Evolutionary conservation across 2,888 invertebrate species (phyloP).

Genomic region (Exephanes ischioxanthus): DNA sequence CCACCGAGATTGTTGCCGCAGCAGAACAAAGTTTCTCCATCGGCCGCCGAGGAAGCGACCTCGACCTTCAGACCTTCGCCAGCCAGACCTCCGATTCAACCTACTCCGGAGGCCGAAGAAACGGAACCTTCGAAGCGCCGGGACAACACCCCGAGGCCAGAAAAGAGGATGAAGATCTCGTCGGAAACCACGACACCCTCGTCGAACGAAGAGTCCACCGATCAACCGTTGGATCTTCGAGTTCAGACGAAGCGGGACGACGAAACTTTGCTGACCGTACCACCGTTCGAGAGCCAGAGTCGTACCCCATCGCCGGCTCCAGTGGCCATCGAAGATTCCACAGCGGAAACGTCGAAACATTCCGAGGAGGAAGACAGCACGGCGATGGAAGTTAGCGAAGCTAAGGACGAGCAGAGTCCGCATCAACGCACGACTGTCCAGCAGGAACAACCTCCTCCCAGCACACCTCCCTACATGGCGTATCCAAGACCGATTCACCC

Average conservation of each 20-base stretch:
- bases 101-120: conserved; percentile 54
- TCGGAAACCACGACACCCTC: conserved; percentile 37
- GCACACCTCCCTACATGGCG: conserved; percentile 87
- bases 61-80: conserved; percentile 89
- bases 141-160: conserved; percentile 32
- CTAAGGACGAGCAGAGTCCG: conserved; percentile 66
- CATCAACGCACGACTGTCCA: conserved; percentile 68
- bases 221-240: conserved; percentile 81
- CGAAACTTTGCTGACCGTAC: not conserved
- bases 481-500: conserved; percentile 95
- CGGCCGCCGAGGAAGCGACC: conserved; percentile 89
- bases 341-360: conserved; percentile 59
- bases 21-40: conserved; percentile 88
- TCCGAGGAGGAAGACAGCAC: conserved; percentile 67
- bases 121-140: conserved; percentile 38
- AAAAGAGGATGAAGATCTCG: conserved; percentile 45
- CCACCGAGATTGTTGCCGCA: conserved; percentile 86
- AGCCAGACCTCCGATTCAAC: conserved; percentile 86
- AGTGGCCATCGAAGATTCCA: conserved; percentile 45
- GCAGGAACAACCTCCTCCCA: conserved; percentile 72
- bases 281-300: conserved; percentile 63
- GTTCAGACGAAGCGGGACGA: conserved; percentile 79
- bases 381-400: conserved; percentile 60
- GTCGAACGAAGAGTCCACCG: conserved; percentile 72
- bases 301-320: conserved; percentile 56